Evolutionary conservation across 1,140 invertebrate species (phyloP), one percentile per base, ranked within the genome.

Genomic region (Listronotus bonariensis): DNA sequence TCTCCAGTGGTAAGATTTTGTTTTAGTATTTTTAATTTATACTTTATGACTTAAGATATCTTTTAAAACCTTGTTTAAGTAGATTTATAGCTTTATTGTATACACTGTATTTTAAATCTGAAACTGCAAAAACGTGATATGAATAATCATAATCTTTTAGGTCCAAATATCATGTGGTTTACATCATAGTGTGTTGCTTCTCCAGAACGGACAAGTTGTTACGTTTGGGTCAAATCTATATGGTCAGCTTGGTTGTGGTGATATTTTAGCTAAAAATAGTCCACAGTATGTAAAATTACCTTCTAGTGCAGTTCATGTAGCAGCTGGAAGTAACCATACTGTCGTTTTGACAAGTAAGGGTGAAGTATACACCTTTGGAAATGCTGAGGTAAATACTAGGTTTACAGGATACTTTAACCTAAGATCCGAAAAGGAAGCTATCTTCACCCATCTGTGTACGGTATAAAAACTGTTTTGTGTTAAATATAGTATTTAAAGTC

Each of bases 321-420:
- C 94, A 6, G 92, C 95, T 58, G 97, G 97, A 4, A 95, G 93
- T 74, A 95, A 97, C 81, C 97, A 99, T 77, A 94, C 95, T 4
- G 93, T 93, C 0, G 80, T 98, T 15, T 81, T 98, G n/a, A 92
- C 94, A 14, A 82, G 86, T 41, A 91, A 91, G 71, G 97, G 97
- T 6, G 90, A 96, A 78, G 89, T 99, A 6, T 96, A 90, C 72
- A 97, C 96, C 0, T 97, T 95, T 80, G 97, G 97, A 45, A 91
- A 88, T 73, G 89, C 93, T 80, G 91, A 94, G 84, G 91, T 93
- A 77, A 73, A 67, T 65, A 45, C 55, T 77, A 78, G 92, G 42
- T 26, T 26, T 26, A 26, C 20, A 26, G 20, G 20, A 26, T 26
- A 26, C n/a, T n/a, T n/a, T n/a, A n/a, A n/a, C n/a, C n/a, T n/a